These are phyloP conservation scores for Eulemur albifrons DNA, from an alignment of 2,797 vertebrate species.

Conservation along the genomic window DNA sequence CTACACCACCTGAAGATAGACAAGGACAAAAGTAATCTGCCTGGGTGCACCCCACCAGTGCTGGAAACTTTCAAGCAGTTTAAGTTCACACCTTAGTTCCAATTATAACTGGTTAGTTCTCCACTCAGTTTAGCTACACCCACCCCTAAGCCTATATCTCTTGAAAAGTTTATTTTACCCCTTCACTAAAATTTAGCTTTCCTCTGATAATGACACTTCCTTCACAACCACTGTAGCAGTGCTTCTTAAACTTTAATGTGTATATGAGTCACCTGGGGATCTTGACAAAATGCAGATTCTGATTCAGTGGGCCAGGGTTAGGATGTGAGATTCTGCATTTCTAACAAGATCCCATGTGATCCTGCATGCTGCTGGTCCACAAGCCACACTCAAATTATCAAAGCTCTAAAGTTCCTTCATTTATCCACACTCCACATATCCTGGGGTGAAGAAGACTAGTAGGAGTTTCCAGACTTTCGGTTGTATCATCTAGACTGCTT, in stretches of 20 bases:
- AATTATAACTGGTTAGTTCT: slow-evolving; percentile 9
- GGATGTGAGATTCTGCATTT: neutral
- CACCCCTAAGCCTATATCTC: neutral
- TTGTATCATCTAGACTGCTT: neutral
- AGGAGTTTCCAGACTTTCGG: neutral
- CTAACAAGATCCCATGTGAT: neutral
- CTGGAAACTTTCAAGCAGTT: neutral
- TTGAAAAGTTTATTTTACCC: neutral
- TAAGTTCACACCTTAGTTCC: neutral
- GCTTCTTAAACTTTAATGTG: neutral
- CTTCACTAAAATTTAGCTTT: slow-evolving; percentile 25
- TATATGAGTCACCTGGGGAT: neutral
- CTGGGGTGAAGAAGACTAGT: neutral
- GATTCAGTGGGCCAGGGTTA: neutral
- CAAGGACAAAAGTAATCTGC: neutral
- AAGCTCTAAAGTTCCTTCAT: neutral
- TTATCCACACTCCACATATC: neutral
- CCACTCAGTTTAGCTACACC: neutral
- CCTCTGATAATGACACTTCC: neutral
- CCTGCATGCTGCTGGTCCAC: neutral
- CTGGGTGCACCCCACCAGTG: neutral
- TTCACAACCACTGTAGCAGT: neutral
- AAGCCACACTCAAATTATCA: neutral
- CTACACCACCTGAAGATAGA: neutral
- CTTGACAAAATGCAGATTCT: slow-evolving; percentile 28